A percentile compares a stretch with the other conserved stretches of the same genome.
phyloP scores from a whole-genome alignment of 2,888 invertebrate species.

The Nasonia oneida region DNA sequence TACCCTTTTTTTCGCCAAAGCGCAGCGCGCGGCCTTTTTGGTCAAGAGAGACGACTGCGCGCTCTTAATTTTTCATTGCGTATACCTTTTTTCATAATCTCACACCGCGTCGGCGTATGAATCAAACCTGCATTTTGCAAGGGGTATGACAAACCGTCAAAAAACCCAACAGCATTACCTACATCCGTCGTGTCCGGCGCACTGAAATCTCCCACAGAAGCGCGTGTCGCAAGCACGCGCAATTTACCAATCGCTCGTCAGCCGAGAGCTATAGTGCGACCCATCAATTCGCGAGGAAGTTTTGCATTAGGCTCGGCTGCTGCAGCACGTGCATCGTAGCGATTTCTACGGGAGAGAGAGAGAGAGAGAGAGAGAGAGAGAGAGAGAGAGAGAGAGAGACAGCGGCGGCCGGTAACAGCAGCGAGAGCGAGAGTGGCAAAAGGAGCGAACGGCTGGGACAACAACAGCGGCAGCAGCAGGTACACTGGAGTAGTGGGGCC shows the following conservation, averaged over 20 bases:
- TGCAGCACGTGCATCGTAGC: not conserved
- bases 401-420: not conserved
- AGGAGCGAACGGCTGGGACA: slow-evolving; percentile 25
- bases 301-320: not conserved
- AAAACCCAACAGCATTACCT: too few species aligned
- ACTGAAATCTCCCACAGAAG: not conserved
- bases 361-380: too few species aligned
- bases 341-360: not conserved
- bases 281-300: not conserved
- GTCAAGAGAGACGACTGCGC: not conserved
- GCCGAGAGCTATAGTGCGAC: not conserved
- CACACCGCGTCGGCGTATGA: not conserved
- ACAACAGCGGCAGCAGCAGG: not conserved
- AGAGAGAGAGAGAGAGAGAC: not conserved
- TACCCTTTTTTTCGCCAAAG: not conserved
- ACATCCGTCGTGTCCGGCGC: too few species aligned
- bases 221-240: not conserved
- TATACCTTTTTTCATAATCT: not conserved
- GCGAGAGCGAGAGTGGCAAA: slow-evolving; percentile 28
- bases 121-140: not conserved
- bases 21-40: slow-evolving; percentile 7
- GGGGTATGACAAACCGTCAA: too few species aligned
- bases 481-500: not conserved
- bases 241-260: not conserved
- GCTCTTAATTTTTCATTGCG: not conserved